Evolutionary conservation across 2,888 invertebrate species (phyloP), one percentile per base, ranked within the genome.

Genomic region (Arenicola marina): DNA sequence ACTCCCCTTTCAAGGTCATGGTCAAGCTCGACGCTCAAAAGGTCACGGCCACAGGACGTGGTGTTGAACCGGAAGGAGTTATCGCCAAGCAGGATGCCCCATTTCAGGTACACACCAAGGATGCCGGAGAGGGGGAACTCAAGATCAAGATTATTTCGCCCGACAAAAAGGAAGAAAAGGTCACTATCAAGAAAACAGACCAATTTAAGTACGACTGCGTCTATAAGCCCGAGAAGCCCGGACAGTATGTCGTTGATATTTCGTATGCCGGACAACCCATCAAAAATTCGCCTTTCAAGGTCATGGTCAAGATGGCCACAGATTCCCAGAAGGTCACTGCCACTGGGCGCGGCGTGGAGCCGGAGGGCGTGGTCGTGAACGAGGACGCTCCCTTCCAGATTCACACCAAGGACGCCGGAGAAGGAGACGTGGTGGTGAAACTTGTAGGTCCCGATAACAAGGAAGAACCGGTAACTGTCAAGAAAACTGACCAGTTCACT

Each of bases 331-430:
- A n/a, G n/a, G n/a, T n/a, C n/a, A n/a, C n/a, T 76, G 92, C 92
- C 0, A 90, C 89, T 73, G 94, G 93, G 0, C 87, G 93, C 67
- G 94, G 94, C 51, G 84, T 94, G 44, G 90, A 92, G 78, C 88
- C 91, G 1, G 88, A 88, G 58, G 93, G 93, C 15, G 89, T 94
- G 3, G 87, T 93, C 26, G 90, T 92, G 1, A 89, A 89, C 59
- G 93, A 94, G 76, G 87, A 88, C 68, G 92, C 92, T 4, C 91
- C 91, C 77, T 92, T 94, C 79, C 89, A 88, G 75, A 89, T 94
- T 56, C 87, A 88, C 75, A 91, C 92, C 0, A 91, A 92, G 77
- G 90, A 90, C 48, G 92, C 92, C 64, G 92, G 92, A 15, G 66
- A 65, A 91, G 80, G 92, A 29, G 85, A 87, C 56, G 89, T 91